phyloP scores from a whole-genome alignment of 1,140 invertebrate species.

The Aphaenogaster floridana region DNA sequence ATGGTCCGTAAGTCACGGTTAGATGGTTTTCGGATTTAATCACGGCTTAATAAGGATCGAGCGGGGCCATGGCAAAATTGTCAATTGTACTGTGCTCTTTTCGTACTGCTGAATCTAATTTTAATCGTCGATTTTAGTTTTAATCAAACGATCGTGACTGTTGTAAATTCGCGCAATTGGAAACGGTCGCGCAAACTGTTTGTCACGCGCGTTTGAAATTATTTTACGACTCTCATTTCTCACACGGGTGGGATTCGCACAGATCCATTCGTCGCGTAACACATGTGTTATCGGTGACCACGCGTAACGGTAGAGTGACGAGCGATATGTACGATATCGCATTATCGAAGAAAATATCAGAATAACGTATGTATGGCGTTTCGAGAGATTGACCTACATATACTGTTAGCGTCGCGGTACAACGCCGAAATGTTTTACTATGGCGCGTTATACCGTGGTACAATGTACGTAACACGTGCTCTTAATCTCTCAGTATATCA shows the following conservation, averaged over 20 bases:
- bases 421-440: conserved; percentile 75
- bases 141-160: conserved; percentile 44
- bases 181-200: conserved; percentile 3
- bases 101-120: conserved; percentile 52
- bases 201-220: conserved; percentile 31
- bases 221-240: conserved; percentile 42
- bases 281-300: not conserved
- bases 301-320: not conserved
- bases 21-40: conserved; percentile 60
- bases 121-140: conserved; percentile 64
- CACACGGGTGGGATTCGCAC: conserved; percentile 8
- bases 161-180: conserved; percentile 7
- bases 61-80: not conserved
- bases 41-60: conserved; percentile 70
- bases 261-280: not conserved
- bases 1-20: conserved; percentile 8
- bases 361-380: conserved; percentile 74
- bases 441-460: conserved; percentile 75
- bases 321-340: not conserved
- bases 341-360: conserved; percentile 68
- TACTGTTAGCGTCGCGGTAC: conserved; percentile 65
- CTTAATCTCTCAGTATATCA: conserved; percentile 85
- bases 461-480: conserved; percentile 83
- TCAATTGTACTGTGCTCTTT: conserved; percentile 62
- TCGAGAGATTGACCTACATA: conserved; percentile 76